Conservation (phyloP, 2,888 invertebrate genomes). For the Lydus trimaculatus region DNA sequence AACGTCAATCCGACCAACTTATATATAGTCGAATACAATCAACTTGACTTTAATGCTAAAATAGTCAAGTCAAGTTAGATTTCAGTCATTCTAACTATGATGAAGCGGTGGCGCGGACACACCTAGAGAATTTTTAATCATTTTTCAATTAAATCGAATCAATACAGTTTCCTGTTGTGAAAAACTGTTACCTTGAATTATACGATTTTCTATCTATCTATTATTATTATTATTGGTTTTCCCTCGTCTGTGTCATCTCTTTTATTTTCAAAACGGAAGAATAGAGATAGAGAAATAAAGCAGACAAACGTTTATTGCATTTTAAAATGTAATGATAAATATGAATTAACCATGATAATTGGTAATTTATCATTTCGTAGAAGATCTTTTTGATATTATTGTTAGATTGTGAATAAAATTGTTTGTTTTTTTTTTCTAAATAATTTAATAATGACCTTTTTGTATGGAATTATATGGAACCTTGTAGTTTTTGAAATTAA, state of each 20-base stretch:
- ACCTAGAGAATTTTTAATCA: not conserved
- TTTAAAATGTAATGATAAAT: not conserved
- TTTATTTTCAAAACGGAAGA: not conserved
- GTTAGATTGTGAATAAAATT: not conserved
- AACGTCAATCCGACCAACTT: too few species aligned
- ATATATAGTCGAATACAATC: not conserved
- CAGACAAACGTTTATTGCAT: not conserved
- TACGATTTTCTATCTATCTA: not conserved
- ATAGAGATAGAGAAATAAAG: not conserved
- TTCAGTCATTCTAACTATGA: too few species aligned
- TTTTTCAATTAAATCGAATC: not conserved
- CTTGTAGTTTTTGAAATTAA: not conserved
- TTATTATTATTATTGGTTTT: not conserved
- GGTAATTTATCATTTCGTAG: not conserved
- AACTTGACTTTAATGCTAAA: not conserved
- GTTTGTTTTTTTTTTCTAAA: too few species aligned
- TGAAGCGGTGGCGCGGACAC: not conserved
- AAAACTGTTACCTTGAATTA: not conserved
- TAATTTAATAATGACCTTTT: constrained; percentile 2
- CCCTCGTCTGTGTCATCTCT: not conserved
- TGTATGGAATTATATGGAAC: not conserved
- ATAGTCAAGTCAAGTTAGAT: not conserved
- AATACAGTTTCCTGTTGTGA: not conserved
- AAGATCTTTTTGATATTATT: not conserved
- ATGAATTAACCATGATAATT: constrained; percentile 1